Conservation (phyloP, 2,888 invertebrate species). For the Metallyticus violacea region DNA sequence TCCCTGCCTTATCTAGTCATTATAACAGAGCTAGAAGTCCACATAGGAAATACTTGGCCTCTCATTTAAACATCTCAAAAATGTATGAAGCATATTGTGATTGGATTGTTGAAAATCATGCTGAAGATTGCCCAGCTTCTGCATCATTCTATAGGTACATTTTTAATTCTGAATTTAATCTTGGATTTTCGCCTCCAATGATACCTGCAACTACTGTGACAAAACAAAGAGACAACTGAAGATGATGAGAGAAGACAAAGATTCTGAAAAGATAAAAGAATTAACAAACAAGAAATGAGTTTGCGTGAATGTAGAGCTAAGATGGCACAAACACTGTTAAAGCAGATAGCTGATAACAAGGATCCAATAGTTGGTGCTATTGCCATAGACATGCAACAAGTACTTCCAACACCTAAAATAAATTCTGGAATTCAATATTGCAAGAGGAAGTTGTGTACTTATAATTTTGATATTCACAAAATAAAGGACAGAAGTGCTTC, state of each 20-base stretch:
- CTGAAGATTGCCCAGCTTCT: too few species aligned
- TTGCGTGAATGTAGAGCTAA: too few species aligned
- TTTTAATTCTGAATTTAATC: too few species aligned
- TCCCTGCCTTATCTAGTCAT: too few species aligned
- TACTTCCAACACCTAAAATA: not conserved
- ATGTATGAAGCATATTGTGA: too few species aligned
- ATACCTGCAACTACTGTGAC: not conserved
- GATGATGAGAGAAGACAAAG: not conserved
- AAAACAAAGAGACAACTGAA: not conserved
- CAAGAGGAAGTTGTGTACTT: not conserved
- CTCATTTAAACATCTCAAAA: too few species aligned
- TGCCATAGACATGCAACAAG: not conserved
- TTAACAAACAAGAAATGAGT: not conserved
- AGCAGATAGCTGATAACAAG: not conserved
- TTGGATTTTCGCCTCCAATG: too few species aligned
- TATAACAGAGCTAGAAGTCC: too few species aligned
- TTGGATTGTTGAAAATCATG: too few species aligned
- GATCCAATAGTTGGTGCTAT: not conserved
- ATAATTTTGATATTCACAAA: not conserved
- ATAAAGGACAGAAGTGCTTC: not conserved
- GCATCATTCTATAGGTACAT: not conserved
- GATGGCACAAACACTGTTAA: too few species aligned
- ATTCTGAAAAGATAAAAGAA: not conserved
- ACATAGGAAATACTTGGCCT: too few species aligned
- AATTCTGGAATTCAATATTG: not conserved